A percentile compares a stretch with the other conserved stretches of the same genome.
phyloP scores from a whole-genome alignment of 2,113 vertebrate species.

The Elephantulus edwardii region DNA sequence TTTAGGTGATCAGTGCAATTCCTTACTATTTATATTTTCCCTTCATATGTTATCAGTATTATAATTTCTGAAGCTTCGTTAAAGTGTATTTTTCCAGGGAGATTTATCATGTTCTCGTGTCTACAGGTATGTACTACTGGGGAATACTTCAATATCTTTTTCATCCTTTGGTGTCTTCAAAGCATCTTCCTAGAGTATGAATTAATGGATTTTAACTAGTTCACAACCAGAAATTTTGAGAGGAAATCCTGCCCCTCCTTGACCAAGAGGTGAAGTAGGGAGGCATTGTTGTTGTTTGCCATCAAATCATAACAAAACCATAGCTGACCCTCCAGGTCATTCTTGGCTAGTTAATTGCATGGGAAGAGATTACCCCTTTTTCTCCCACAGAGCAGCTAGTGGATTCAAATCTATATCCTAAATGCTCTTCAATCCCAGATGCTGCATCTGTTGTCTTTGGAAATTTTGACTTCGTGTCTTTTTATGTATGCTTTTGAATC shows the following conservation, averaged over 20 bases:
- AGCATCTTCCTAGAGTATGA: neutral
- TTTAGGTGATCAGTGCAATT: no score
- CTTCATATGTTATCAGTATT: neutral
- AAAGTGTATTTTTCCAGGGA: neutral
- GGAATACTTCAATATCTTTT: neutral
- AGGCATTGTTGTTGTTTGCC: no score
- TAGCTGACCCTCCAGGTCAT: no score
- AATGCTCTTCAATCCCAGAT: neutral
- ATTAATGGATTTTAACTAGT: neutral
- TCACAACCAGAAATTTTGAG: neutral
- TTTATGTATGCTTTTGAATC: constrained; percentile 4
- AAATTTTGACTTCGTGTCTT: neutral
- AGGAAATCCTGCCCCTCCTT: neutral
- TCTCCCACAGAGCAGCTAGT: no score
- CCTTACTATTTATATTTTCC: no score
- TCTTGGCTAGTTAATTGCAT: no score
- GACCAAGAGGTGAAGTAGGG: neutral
- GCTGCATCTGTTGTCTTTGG: neutral
- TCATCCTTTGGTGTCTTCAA: neutral
- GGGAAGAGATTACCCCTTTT: no score
- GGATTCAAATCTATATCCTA: neutral
- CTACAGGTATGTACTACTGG: neutral
- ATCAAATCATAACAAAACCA: no score
- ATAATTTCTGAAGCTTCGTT: neutral
- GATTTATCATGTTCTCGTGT: neutral